These are phyloP conservation scores for Glaucopsyche alexis DNA, from an alignment of 2,888 invertebrate genomes.

Conservation along the genomic window DNA sequence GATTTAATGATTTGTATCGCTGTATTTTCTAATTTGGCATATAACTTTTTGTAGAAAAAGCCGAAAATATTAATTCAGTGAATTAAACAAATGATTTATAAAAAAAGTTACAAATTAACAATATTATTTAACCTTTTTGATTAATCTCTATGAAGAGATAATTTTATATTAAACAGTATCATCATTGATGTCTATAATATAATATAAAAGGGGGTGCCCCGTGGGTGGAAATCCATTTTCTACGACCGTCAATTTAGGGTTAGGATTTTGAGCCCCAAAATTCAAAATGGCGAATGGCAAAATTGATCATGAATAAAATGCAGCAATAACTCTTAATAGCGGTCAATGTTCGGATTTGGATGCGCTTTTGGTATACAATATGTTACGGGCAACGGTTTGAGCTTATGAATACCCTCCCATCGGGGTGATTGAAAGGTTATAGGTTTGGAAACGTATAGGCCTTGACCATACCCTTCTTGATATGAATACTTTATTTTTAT, in stretches of 20 bases:
- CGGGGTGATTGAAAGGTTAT: conserved; percentile 10
- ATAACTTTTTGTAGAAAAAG: too few relatives aligned
- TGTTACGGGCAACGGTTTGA: conserved; percentile 8
- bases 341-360: conserved; percentile 63
- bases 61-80: too few relatives aligned
- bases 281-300: conserved; percentile 55
- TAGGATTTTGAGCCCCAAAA: conserved; percentile 45
- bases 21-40: too few relatives aligned
- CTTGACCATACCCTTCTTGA: not conserved
- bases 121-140: too few relatives aligned
- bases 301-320: conserved; percentile 76
- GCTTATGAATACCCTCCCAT: conserved; percentile 4
- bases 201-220: not conserved
- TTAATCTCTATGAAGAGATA: too few relatives aligned
- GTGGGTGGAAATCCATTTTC: not conserved
- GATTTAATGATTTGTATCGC: too few relatives aligned
- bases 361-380: conserved; percentile 49
- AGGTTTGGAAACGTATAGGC: not conserved
- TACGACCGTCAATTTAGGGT: conserved; percentile 34
- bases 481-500: conserved; percentile 2
- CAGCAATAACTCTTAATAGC: conserved; percentile 70
- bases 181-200: too few relatives aligned
- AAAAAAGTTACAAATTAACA: too few relatives aligned
- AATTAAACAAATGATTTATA: too few relatives aligned
- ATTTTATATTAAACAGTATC: not conserved